phyloP scores from a whole-genome alignment of 92 coral and sea anemone genomes.

The Parazoanthus darwini region DNA sequence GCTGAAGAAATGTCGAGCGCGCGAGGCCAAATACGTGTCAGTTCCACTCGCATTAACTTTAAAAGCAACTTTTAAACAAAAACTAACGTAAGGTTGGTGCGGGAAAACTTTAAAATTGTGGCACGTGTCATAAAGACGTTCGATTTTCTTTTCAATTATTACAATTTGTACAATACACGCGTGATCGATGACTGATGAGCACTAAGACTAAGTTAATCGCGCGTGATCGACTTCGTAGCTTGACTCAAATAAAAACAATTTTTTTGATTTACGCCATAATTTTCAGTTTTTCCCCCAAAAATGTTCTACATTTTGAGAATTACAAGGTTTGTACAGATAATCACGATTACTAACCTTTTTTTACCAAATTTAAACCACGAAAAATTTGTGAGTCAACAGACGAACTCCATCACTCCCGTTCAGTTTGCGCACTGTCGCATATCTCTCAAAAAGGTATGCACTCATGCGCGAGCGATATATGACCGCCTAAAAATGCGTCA shows the following conservation, averaged over 20 bases:
- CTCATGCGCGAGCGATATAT: neutral
- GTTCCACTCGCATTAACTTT: neutral
- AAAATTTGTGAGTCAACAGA: neutral
- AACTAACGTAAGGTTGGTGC: neutral
- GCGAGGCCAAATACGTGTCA: no score
- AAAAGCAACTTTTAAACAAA: neutral
- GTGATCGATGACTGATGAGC: neutral
- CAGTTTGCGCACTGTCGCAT: no score
- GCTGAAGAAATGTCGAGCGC: neutral
- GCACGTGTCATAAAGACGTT: neutral
- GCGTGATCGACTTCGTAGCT: neutral
- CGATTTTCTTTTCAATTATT: neutral
- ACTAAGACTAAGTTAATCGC: neutral
- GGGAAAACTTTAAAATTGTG: neutral
- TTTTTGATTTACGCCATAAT: neutral
- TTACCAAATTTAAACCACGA: neutral
- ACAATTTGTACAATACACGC: constrained; percentile 4
- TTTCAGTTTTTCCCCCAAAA: neutral
- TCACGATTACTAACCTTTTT: neutral
- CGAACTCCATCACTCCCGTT: neutral
- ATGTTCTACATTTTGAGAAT: neutral
- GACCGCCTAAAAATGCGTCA: neutral
- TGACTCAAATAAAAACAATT: neutral
- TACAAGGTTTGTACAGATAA: neutral
- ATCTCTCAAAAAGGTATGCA: constrained; percentile 2